phyloP scores from a whole-genome alignment of 2,888 invertebrate genomes.

The Phyllotreta cruciferae region DNA sequence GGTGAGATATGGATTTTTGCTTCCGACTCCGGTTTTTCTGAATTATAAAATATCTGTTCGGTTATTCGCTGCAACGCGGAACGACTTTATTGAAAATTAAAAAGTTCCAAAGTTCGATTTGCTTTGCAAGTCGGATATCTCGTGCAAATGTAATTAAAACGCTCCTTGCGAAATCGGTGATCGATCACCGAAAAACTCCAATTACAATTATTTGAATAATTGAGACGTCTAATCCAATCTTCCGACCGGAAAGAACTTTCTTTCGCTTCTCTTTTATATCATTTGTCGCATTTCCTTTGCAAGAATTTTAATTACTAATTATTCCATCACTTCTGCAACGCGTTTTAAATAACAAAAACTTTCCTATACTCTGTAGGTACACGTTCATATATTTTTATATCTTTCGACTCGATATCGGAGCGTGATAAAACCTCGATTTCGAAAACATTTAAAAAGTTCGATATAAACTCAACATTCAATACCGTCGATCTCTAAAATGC shows the following conservation, averaged over 20 bases:
- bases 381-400: not conserved
- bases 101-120: conserved; percentile 41
- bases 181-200: conserved; percentile 39
- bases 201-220: conserved; percentile 37
- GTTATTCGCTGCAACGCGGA: conserved; percentile 39
- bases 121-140: conserved; percentile 33
- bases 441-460: conserved; percentile 24
- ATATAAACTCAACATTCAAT: conserved; percentile 18
- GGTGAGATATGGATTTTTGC: conserved; percentile 61
- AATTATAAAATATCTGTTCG: conserved; percentile 60
- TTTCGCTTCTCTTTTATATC: too few relatives aligned
- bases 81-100: conserved; percentile 52
- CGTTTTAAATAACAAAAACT: not conserved
- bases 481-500: conserved; percentile 16
- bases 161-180: conserved; percentile 38
- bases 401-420: conserved; percentile 14
- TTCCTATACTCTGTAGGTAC: too few relatives aligned
- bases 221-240: conserved; percentile 27
- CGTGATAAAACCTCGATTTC: conserved; percentile 27
- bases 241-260: conserved; percentile 22
- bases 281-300: not conserved
- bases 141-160: conserved; percentile 39
- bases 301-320: too few relatives aligned
- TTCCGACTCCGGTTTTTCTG: conserved; percentile 60
- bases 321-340: conserved; percentile 2